Conservation (phyloP, 2,113 vertebrate species). For the Catharus fuscescens region DNA sequence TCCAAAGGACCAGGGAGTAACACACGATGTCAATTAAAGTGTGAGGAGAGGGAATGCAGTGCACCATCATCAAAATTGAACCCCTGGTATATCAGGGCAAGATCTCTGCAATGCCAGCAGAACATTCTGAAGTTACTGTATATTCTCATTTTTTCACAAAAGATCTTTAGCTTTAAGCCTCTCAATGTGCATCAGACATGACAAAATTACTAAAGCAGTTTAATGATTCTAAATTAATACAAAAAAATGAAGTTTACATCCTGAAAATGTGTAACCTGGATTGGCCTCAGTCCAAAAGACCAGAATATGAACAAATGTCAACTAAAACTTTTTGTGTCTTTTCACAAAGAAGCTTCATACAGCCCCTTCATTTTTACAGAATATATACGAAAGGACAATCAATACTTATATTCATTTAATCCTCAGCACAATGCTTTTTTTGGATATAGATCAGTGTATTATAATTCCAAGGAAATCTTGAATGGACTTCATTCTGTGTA, state of each 20-base stretch:
- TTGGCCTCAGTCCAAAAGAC: not conserved
- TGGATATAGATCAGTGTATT: not conserved
- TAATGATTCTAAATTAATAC: not conserved
- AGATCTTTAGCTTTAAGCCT: not conserved
- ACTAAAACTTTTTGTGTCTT: not conserved
- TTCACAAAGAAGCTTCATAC: not conserved
- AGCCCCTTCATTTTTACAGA: not conserved
- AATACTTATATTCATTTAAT: not conserved
- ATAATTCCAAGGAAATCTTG: not conserved
- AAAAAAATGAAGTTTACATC: not conserved
- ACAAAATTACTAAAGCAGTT: not conserved
- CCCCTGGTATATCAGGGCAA: not conserved
- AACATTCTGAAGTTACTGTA: not conserved
- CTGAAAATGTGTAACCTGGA: not conserved
- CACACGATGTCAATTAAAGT: not conserved
- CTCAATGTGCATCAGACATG: not conserved
- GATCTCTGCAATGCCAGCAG: not conserved
- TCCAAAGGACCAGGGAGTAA: not conserved
- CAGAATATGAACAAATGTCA: not conserved
- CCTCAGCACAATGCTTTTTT: not conserved
- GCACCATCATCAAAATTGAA: not conserved
- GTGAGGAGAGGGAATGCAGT: not conserved
- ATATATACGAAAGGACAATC: constrained; percentile 1
- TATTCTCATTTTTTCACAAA: not conserved
- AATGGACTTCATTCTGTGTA: not conserved